phyloP scores from a whole-genome alignment of 1,140 invertebrate genomes.

The Drosophila pseudoananassae region DNA sequence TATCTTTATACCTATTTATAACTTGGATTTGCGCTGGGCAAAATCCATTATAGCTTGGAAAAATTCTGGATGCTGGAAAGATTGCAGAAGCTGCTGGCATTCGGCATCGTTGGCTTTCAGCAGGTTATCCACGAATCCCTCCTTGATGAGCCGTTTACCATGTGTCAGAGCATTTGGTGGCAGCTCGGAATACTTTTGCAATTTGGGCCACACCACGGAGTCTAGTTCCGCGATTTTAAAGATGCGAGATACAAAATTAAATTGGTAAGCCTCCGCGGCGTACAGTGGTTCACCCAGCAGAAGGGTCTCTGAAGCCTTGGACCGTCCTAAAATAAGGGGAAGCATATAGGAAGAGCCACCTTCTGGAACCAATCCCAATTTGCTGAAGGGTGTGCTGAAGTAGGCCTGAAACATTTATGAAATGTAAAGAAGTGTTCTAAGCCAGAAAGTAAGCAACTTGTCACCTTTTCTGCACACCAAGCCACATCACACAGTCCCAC shows the following conservation, averaged over 20 bases:
- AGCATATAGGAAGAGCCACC: slow-evolving; percentile 94
- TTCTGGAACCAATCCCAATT: slow-evolving; percentile 93
- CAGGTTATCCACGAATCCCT: slow-evolving; percentile 39
- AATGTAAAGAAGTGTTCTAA: not conserved
- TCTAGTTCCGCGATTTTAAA: slow-evolving; percentile 60
- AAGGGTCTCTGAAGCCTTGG: slow-evolving; percentile 92
- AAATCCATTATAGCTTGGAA: slow-evolving; percentile 65
- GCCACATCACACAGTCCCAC: slow-evolving; percentile 94
- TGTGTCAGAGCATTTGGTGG: slow-evolving; percentile 59
- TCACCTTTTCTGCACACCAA: slow-evolving; percentile 91
- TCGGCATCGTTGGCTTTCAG: slow-evolving; percentile 53
- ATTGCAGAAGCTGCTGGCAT: slow-evolving; percentile 39
- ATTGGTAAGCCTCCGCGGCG: slow-evolving; percentile 90
- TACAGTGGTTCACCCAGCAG: slow-evolving; percentile 92
- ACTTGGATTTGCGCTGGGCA: slow-evolving; percentile 61
- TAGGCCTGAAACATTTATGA: slow-evolving; percentile 87
- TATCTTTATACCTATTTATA: slow-evolving; percentile 27
- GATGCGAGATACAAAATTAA: slow-evolving; percentile 86
- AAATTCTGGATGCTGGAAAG: slow-evolving; percentile 58
- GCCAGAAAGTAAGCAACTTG: not conserved
- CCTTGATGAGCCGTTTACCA: slow-evolving; percentile 59
- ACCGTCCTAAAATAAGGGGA: slow-evolving; percentile 91
- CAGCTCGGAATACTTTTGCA: slow-evolving; percentile 54
- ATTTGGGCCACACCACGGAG: slow-evolving; percentile 64
- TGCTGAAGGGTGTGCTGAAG: slow-evolving; percentile 94